Evolutionary conservation across 2,888 invertebrate species (phyloP).

Genomic region (Eretmocerus hayati): DNA sequence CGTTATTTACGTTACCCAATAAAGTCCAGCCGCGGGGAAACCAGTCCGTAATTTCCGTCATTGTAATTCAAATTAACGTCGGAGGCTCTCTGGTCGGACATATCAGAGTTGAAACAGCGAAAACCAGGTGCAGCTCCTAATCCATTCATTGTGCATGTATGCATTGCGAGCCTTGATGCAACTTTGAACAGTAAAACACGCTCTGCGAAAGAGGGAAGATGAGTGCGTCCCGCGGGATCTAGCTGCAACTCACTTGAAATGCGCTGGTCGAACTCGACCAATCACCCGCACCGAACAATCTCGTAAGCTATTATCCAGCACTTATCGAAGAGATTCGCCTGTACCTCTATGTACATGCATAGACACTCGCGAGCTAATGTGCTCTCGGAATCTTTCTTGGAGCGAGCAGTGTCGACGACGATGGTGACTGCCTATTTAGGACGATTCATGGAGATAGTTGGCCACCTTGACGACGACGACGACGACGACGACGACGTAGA

Average conservation of each 20-base stretch:
- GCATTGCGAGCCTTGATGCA: not conserved
- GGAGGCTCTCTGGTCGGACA: too few relatives aligned
- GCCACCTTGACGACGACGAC: too few relatives aligned
- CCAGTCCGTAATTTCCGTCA: slow-evolving; percentile 19
- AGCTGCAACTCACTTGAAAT: too few relatives aligned
- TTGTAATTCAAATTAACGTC: slow-evolving; percentile 24
- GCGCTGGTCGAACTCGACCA: not conserved
- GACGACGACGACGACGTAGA: too few relatives aligned
- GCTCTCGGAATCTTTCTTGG: too few relatives aligned
- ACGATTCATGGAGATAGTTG: too few relatives aligned
- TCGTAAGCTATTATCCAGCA: too few relatives aligned
- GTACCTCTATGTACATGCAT: too few relatives aligned
- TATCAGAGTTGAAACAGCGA: not conserved
- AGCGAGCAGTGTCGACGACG: too few relatives aligned
- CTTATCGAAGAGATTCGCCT: too few relatives aligned
- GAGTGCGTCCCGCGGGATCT: not conserved
- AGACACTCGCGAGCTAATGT: too few relatives aligned
- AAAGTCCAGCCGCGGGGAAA: slow-evolving; percentile 12
- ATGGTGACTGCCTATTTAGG: too few relatives aligned
- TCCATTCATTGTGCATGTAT: slow-evolving; percentile 4
- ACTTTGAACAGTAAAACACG: not conserved
- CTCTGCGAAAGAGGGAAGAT: not conserved
- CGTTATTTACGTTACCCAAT: slow-evolving; percentile 14
- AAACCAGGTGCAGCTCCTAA: slow-evolving; percentile 20
- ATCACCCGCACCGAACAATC: not conserved